phyloP scores from a whole-genome alignment of 2,113 vertebrate species.

The Urocynchramus pylzowi region DNA sequence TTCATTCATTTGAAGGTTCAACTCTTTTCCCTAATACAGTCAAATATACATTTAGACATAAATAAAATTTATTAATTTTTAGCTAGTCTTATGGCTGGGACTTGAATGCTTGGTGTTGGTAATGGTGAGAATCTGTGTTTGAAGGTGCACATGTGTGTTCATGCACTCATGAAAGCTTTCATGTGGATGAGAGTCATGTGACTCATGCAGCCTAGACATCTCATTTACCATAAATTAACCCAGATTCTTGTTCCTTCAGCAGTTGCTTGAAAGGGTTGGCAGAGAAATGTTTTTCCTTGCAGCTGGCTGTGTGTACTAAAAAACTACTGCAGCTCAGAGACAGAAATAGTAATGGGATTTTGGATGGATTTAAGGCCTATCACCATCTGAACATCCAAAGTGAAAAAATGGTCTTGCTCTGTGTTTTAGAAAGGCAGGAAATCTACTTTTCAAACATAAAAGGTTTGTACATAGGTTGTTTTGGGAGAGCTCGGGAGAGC shows the following conservation, averaged over 20 bases:
- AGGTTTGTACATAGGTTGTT: neutral
- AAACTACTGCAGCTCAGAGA: neutral
- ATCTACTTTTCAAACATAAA: neutral
- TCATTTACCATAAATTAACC: neutral
- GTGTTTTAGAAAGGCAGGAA: neutral
- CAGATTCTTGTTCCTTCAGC: neutral
- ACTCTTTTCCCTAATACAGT: neutral
- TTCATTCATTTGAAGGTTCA: neutral
- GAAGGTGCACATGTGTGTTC: neutral
- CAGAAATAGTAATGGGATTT: neutral
- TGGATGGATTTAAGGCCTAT: neutral
- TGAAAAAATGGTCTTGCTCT: neutral
- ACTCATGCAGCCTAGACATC: neutral
- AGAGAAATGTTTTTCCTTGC: neutral
- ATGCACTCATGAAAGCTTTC: neutral
- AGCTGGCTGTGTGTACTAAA: neutral
- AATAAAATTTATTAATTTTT: neutral
- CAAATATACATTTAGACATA: neutral
- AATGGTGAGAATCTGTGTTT: rapidly evolving
- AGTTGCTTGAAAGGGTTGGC: neutral
- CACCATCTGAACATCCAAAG: neutral
- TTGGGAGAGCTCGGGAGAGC: neutral
- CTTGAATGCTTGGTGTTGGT: neutral
- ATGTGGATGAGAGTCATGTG: neutral
- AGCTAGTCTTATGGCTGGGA: neutral